phyloP scores from a whole-genome alignment of 2,113 vertebrate species.

The Chunga burmeisteri region DNA sequence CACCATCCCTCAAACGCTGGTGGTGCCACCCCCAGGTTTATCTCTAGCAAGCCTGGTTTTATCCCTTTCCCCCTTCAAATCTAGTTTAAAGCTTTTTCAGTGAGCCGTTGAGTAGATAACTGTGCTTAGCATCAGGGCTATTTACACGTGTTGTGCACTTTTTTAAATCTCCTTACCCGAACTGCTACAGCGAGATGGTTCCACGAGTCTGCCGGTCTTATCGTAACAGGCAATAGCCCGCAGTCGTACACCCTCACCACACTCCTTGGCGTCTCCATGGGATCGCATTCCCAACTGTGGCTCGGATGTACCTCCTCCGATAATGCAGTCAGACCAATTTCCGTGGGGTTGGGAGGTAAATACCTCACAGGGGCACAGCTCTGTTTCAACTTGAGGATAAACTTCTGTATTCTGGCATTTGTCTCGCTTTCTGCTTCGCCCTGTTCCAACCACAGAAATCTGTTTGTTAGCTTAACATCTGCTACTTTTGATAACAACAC shows the following conservation, averaged over 20 bases:
- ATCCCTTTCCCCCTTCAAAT: too few relatives aligned
- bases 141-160: accelerated
- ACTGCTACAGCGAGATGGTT: slow-evolving; percentile 80
- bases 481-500: slow-evolving; percentile 54
- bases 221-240: slow-evolving; percentile 84
- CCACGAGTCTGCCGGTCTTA: slow-evolving; percentile 77
- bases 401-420: slow-evolving; percentile 82
- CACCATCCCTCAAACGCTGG: too few relatives aligned
- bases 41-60: too few relatives aligned
- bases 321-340: slow-evolving; percentile 93
- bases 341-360: slow-evolving; percentile 84
- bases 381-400: slow-evolving; percentile 84
- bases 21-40: too few relatives aligned
- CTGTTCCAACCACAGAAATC: slow-evolving; percentile 74
- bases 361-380: slow-evolving; percentile 84
- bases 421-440: slow-evolving; percentile 92
- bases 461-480: slow-evolving; percentile 46
- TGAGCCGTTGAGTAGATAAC: accelerated
- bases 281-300: slow-evolving; percentile 45
- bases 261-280: slow-evolving; percentile 73
- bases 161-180: slow-evolving; percentile 77
- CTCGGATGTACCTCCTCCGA: slow-evolving; percentile 59
- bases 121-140: not conserved
- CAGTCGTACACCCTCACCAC: slow-evolving; percentile 84
- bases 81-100: too few relatives aligned